These are phyloP conservation scores for Momotus momota DNA, from an alignment of 2,797 vertebrate genomes.

Conservation along the genomic window DNA sequence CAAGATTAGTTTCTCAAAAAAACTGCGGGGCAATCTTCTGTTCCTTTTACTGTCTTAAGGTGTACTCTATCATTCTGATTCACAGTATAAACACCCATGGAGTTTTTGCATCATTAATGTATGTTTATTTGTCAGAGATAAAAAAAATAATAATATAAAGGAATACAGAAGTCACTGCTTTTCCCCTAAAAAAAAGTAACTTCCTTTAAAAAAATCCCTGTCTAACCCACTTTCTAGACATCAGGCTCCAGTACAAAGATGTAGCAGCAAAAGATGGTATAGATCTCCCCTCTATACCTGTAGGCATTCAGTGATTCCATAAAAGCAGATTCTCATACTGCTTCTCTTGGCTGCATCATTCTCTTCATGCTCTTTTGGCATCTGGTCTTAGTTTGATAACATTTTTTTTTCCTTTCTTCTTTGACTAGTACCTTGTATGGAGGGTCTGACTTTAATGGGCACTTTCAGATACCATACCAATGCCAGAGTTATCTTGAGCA, in stretches of 20 bases:
- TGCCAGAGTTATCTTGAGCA: background rate
- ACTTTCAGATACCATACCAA: background rate
- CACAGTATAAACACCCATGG: background rate
- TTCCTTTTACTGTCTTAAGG: background rate
- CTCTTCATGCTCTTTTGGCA: background rate
- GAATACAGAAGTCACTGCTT: background rate
- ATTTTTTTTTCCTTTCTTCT: background rate
- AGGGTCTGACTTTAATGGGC: background rate
- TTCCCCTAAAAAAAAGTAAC: background rate
- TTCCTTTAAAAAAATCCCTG: background rate
- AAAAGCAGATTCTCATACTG: background rate
- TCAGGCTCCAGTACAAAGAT: background rate
- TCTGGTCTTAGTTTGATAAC: background rate
- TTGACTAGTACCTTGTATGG: background rate
- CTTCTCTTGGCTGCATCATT: background rate
- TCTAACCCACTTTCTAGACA: background rate
- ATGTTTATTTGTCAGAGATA: background rate
- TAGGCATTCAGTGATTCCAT: background rate
- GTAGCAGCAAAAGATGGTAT: background rate
- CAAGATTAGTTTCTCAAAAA: conserved; percentile 3
- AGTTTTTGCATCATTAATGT: background rate
- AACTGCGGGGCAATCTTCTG: background rate
- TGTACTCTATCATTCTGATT: background rate
- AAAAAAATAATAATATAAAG: background rate
- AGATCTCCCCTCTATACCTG: background rate